Percentiles rank a stretch among this genome's conserved stretches.
Evolutionary conservation across 1,140 invertebrate species (phyloP).

Genomic region (Drosophila melanica): DNA sequence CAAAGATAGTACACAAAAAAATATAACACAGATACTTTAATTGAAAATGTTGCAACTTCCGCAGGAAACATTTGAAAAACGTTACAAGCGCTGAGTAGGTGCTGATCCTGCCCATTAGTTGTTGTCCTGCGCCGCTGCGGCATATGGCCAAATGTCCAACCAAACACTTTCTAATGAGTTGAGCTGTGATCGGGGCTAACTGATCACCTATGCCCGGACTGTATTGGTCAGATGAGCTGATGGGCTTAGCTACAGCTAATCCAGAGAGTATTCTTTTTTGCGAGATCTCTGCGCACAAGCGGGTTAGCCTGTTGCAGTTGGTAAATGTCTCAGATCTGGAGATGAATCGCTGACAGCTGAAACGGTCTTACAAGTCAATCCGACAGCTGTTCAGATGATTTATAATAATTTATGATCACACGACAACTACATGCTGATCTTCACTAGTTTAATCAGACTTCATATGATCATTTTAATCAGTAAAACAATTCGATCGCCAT

Average conservation of each 20-base stretch:
- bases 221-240: slow-evolving; percentile 5
- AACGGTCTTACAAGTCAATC: background rate
- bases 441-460: background rate
- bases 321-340: background rate
- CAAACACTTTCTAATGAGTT: slow-evolving; percentile 5
- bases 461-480: too few relatives aligned
- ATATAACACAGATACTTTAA: slow-evolving; percentile 44
- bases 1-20: slow-evolving; percentile 9
- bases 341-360: background rate
- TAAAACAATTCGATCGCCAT: too few relatives aligned
- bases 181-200: slow-evolving; percentile 4
- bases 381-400: slow-evolving; percentile 3
- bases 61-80: slow-evolving; percentile 66
- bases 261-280: background rate
- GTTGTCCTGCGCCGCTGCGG: background rate
- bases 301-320: background rate
- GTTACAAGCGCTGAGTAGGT: slow-evolving; percentile 36
- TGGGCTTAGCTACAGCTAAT: slow-evolving; percentile 11
- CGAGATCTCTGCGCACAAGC: background rate
- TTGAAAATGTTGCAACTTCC: slow-evolving; percentile 75
- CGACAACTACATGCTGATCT: too few relatives aligned
- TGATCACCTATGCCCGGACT: slow-evolving; percentile 3
- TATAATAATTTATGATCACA: background rate
- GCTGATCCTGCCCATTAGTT: slow-evolving; percentile 36
- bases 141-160: slow-evolving; percentile 18